A percentile compares a stretch with the other conserved stretches of the same genome.
Conservation (phyloP, 2,113 vertebrate species). For the Gymnorhina tibicen region DNA sequence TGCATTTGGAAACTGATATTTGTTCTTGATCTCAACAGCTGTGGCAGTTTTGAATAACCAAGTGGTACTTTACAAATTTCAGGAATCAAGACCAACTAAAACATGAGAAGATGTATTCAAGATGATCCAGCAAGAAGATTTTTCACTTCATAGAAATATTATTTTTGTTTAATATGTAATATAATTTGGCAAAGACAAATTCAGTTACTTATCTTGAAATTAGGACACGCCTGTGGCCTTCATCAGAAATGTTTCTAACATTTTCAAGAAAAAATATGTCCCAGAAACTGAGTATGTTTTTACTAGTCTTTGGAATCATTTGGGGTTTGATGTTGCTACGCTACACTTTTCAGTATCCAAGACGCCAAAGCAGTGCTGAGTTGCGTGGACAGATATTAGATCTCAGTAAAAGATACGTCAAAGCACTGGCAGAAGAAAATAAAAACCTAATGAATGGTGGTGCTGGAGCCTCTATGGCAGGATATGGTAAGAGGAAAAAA, state of each 20-base stretch:
- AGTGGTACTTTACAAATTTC: slow-evolving; percentile 27
- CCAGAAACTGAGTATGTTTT: slow-evolving; percentile 90
- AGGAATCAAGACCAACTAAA: slow-evolving; percentile 30
- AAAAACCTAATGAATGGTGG: slow-evolving; percentile 81
- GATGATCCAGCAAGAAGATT: slow-evolving; percentile 52
- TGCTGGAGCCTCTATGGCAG: slow-evolving; percentile 87
- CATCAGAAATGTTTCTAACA: slow-evolving; percentile 82
- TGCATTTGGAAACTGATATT: background rate
- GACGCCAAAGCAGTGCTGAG: slow-evolving; percentile 89
- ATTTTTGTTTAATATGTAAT: slow-evolving; percentile 7
- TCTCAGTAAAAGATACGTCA: slow-evolving; percentile 93
- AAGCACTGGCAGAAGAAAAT: slow-evolving; percentile 93
- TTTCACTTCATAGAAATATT: slow-evolving; percentile 1
- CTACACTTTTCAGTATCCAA: slow-evolving; percentile 91
- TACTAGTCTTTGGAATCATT: slow-evolving; percentile 88
- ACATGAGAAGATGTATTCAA: slow-evolving; percentile 21
- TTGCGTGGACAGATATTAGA: slow-evolving; percentile 93
- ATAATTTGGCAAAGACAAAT: background rate
- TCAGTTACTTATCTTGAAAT: background rate
- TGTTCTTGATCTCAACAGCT: background rate
- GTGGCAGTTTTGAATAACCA: slow-evolving; percentile 4
- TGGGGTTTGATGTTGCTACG: slow-evolving; percentile 95
- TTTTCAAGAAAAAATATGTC: slow-evolving; percentile 93
- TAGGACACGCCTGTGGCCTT: background rate
- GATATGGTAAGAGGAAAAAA: slow-evolving; percentile 84